These are phyloP conservation scores for Volucella inanis DNA, from an alignment of 2,888 invertebrate species.

Conservation along the genomic window DNA sequence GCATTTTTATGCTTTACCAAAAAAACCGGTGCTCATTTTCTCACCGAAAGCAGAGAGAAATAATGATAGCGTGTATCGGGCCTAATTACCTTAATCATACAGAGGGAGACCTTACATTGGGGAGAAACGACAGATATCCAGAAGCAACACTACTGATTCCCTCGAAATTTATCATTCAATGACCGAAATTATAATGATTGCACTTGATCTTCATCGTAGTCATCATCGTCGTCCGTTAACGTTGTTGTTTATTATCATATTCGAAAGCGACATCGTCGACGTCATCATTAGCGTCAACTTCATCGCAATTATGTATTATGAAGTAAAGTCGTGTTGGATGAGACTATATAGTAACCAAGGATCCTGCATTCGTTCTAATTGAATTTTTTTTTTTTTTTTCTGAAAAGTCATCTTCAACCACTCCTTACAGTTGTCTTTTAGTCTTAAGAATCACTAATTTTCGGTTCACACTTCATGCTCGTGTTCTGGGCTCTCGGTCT, in stretches of 20 bases:
- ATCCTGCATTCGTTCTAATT: slow-evolving; percentile 33
- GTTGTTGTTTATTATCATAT: slow-evolving; percentile 10
- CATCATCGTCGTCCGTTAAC: slow-evolving; percentile 7
- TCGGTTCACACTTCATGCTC: slow-evolving; percentile 48
- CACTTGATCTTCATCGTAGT: slow-evolving; percentile 36
- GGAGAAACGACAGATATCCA: slow-evolving; percentile 39
- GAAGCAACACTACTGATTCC: slow-evolving; percentile 50
- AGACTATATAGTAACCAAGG: slow-evolving; percentile 3
- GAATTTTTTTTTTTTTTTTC: slow-evolving; percentile 3
- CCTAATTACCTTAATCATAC: slow-evolving; percentile 61
- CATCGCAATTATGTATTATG: slow-evolving; percentile 50
- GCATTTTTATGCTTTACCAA: neutral
- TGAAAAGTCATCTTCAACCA: slow-evolving; percentile 45
- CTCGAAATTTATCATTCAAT: slow-evolving; percentile 62
- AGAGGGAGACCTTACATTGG: slow-evolving; percentile 1
- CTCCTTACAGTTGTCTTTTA: neutral
- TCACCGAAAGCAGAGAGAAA: slow-evolving; percentile 10
- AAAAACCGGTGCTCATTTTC: slow-evolving; percentile 42
- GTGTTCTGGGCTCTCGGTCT: neutral
- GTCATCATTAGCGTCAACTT: slow-evolving; percentile 51
- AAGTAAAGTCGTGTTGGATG: slow-evolving; percentile 61
- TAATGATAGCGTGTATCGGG: slow-evolving; percentile 38
- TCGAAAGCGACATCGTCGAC: slow-evolving; percentile 42
- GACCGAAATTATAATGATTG: slow-evolving; percentile 71
- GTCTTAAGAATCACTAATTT: slow-evolving; percentile 48